Evolutionary conservation across 30 jellyfish, hydroid and myxozoan species (phyloP).

Genomic region (Turritopsis rubra): DNA sequence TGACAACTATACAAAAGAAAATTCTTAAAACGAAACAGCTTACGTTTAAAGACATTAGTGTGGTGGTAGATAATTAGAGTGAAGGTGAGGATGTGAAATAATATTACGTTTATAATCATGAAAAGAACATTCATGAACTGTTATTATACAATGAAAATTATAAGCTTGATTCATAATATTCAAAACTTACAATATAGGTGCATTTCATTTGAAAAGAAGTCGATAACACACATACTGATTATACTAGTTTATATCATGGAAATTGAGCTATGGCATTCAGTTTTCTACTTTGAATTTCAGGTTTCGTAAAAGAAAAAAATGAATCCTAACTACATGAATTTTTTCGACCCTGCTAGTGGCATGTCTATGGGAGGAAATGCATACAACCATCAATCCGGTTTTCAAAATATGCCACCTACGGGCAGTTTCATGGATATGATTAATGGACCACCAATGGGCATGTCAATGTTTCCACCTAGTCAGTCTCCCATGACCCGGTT

Average conservation of each 20-base stretch:
- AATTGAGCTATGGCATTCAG: no score
- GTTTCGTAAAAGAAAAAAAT: background rate
- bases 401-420: slow-evolving; percentile 12
- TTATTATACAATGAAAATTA: no score
- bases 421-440: slow-evolving; percentile 40
- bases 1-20: slow-evolving; percentile 3
- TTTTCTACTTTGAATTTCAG: background rate
- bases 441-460: slow-evolving; percentile 29
- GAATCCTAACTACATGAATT: slow-evolving; percentile 45
- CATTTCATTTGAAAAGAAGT: no score
- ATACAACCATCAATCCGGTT: slow-evolving; percentile 20
- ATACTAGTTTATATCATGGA: no score
- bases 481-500: slow-evolving; percentile 17
- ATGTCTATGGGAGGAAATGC: slow-evolving; percentile 17
- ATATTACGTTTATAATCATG: background rate
- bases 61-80: background rate
- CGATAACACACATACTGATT: no score
- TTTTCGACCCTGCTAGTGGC: slow-evolving; percentile 32
- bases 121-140: background rate
- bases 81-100: background rate
- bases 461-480: slow-evolving; percentile 18
- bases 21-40: slow-evolving; percentile 12
- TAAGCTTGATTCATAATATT: no score
- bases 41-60: background rate
- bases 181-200: no score